These are phyloP conservation scores for Pocillopora meandrina DNA, from an alignment of 92 coral and sea anemone species.

Conservation along the genomic window DNA sequence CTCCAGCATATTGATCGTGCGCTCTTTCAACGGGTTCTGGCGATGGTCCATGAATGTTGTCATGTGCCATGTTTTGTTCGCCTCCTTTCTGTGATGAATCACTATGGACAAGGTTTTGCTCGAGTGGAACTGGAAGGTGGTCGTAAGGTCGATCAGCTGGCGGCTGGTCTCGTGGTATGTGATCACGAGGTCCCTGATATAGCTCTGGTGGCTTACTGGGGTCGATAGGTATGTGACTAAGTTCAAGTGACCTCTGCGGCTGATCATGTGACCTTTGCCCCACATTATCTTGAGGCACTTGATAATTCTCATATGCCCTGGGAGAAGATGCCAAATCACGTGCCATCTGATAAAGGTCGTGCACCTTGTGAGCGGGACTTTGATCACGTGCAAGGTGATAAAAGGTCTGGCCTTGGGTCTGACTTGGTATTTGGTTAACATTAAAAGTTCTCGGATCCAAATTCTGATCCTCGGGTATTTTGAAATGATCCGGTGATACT, in stretches of 20 bases:
- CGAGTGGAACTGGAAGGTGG: constrained; percentile 20
- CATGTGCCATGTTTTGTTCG: constrained; percentile 18
- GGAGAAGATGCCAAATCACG: constrained; percentile 24
- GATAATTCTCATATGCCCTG: constrained; percentile 18
- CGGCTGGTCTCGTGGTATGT: constrained; percentile 21
- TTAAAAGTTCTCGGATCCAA: constrained; percentile 4
- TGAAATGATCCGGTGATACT: constrained; percentile 10
- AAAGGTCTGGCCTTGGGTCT: constrained; percentile 13
- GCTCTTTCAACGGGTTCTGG: constrained; percentile 16
- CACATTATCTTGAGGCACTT: constrained; percentile 18
- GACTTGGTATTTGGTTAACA: constrained; percentile 20
- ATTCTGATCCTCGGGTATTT: constrained; percentile 9
- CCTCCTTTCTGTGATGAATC: constrained; percentile 14
- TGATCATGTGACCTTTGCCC: constrained; percentile 20
- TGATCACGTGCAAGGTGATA: constrained; percentile 16
- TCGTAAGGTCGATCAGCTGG: constrained; percentile 7
- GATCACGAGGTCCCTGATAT: constrained; percentile 38
- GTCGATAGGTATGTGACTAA: constrained; percentile 24
- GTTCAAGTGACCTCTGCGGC: constrained; percentile 17
- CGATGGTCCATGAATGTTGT: background rate
- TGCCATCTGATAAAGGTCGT: constrained; percentile 21
- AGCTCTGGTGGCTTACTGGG: constrained; percentile 31
- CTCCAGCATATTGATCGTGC: constrained; percentile 45
- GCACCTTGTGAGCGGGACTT: background rate
- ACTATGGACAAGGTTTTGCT: constrained; percentile 32